Conservation (phyloP, 37 sponge, comb jelly and placozoan species). For the Halisarca cf. caerulea region DNA sequence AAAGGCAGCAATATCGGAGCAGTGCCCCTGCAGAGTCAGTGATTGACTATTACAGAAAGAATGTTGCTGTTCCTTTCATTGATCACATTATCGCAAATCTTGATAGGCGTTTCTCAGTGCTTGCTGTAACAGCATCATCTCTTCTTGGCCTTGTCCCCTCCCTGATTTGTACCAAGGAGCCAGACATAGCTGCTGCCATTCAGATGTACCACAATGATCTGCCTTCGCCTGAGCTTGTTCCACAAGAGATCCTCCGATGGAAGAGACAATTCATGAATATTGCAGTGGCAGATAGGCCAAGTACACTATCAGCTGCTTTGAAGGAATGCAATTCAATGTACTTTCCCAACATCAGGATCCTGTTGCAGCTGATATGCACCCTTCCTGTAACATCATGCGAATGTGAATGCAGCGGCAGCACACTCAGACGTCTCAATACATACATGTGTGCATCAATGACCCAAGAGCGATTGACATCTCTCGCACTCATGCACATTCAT, state of each 20-base stretch:
- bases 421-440: conserved; percentile 34
- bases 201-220: conserved; percentile 36
- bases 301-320: conserved; percentile 34
- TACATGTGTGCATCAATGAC: conserved; percentile 55
- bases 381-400: conserved; percentile 53
- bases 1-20: conserved; percentile 46
- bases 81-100: conserved; percentile 33
- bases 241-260: conserved; percentile 29
- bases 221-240: conserved; percentile 45
- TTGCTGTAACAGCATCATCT: conserved; percentile 13
- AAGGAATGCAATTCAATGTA: conserved; percentile 22
- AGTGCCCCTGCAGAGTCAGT: conserved; percentile 29
- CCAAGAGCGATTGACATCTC: not conserved
- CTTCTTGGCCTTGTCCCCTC: conserved; percentile 27
- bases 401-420: conserved; percentile 53
- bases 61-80: conserved; percentile 49
- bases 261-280: conserved; percentile 16
- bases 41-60: conserved; percentile 35
- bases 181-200: not conserved
- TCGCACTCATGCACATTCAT: conserved; percentile 12
- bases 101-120: conserved; percentile 17
- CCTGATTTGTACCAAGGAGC: not conserved
- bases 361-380: conserved; percentile 47
- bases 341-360: conserved; percentile 21
- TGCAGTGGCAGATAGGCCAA: conserved; percentile 17